Conservation (phyloP, 2,797 vertebrate genomes). For the Chelon auratus region DNA sequence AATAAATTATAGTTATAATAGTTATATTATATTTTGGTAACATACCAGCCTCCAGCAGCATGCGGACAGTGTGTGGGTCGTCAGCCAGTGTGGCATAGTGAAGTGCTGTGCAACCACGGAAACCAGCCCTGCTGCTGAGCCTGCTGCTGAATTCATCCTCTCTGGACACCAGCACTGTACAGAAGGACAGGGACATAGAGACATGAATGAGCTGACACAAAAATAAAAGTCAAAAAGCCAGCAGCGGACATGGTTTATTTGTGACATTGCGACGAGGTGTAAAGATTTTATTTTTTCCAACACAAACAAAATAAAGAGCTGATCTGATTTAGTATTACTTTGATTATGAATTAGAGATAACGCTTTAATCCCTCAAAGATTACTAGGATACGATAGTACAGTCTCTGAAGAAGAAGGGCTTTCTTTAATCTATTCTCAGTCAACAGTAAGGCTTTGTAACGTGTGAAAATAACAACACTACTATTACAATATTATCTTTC, state of each 20-base stretch:
- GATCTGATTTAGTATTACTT: neutral
- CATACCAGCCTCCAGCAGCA: constrained; percentile 88
- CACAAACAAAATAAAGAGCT: neutral
- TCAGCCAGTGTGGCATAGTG: constrained; percentile 94
- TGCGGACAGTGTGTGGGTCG: constrained; percentile 83
- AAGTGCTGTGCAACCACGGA: constrained; percentile 92
- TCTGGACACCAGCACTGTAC: constrained; percentile 91
- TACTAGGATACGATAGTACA: no score
- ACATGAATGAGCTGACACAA: neutral
- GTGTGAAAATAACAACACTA: constrained; percentile 8
- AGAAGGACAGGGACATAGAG: neutral
- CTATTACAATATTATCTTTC: constrained; percentile 43
- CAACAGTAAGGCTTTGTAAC: constrained; percentile 3
- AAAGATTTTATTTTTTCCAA: neutral
- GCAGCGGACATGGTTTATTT: neutral
- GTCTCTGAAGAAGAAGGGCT: neutral
- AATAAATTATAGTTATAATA: neutral
- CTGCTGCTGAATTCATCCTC: constrained; percentile 97
- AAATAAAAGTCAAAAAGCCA: neutral
- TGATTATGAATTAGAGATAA: neutral
- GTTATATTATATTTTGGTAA: neutral
- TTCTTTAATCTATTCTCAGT: constrained; percentile 39
- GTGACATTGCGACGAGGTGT: neutral
- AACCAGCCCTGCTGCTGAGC: constrained; percentile 92
- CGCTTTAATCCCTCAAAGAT: neutral